A percentile compares a stretch with the other conserved stretches of the same genome.
These are phyloP conservation scores for Ciconia boyciana DNA, from an alignment of 2,113 vertebrate genomes.

Conservation along the genomic window DNA sequence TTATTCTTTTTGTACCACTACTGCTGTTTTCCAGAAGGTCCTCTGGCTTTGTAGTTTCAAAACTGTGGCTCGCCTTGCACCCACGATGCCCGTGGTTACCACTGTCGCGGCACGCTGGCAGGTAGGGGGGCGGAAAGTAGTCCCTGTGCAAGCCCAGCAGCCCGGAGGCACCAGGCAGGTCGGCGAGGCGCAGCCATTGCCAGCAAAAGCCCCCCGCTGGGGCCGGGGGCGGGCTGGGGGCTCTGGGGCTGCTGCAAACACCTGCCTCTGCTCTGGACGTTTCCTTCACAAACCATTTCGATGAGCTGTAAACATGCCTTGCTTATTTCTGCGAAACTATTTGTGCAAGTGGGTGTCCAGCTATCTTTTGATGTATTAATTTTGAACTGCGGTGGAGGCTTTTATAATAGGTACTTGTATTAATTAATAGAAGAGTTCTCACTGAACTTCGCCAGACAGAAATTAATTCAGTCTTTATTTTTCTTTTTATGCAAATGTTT, in stretches of 20 bases:
- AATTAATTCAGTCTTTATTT: background rate
- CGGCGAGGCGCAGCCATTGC: background rate
- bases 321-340: background rate
- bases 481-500: background rate
- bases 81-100: accelerated
- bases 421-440: background rate
- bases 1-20: background rate
- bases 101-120: background rate
- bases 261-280: background rate
- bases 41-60: background rate
- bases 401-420: background rate
- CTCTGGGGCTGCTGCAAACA: background rate
- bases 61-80: accelerated
- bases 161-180: background rate
- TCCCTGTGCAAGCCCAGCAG: background rate
- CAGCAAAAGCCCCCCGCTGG: background rate
- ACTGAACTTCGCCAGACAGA: background rate
- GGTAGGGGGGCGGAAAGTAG: background rate
- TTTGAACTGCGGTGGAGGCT: background rate
- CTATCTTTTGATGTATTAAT: background rate
- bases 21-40: background rate
- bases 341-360: background rate
- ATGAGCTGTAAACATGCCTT: background rate
- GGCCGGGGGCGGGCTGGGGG: background rate
- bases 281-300: background rate